Evolutionary conservation across 2,888 invertebrate genomes (phyloP).

Genomic region (Epinotia ramella): DNA sequence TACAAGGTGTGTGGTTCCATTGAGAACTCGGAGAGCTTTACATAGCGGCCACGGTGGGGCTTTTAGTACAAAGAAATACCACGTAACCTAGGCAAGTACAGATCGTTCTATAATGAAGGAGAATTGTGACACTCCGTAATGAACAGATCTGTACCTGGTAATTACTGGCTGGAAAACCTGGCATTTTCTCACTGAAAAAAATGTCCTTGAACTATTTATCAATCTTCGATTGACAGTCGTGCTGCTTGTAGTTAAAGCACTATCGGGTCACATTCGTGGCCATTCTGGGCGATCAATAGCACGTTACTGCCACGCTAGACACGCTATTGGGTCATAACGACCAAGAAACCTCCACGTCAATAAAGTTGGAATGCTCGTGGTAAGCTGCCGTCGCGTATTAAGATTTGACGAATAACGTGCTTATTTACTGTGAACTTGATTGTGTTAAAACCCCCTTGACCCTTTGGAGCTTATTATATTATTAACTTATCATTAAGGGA

Average conservation of each 20-base stretch:
- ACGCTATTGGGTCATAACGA: constrained; percentile 32
- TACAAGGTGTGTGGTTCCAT: too few species aligned
- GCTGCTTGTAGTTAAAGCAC: not conserved
- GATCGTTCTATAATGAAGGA: too few species aligned
- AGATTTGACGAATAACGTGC: constrained; percentile 21
- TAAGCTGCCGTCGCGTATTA: constrained; percentile 13
- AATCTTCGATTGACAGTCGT: constrained; percentile 19
- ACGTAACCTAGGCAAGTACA: too few species aligned
- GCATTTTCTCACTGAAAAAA: not conserved
- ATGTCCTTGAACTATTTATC: not conserved
- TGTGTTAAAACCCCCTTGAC: not conserved
- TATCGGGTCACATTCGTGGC: constrained; percentile 8
- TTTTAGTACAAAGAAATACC: too few species aligned
- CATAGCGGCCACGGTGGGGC: too few species aligned
- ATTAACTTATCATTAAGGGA: too few species aligned
- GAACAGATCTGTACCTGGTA: too few species aligned
- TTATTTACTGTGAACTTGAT: constrained; percentile 14
- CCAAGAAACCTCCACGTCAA: constrained; percentile 27
- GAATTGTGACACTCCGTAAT: too few species aligned
- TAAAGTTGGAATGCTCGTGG: constrained; percentile 22
- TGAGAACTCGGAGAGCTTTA: too few species aligned
- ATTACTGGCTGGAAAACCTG: too few species aligned
- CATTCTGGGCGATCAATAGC: constrained; percentile 24
- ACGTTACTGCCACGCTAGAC: constrained; percentile 13
- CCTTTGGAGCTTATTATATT: not conserved